Percentiles rank a stretch among this genome's conserved stretches.
phyloP scores from a whole-genome alignment of 2,888 invertebrate genomes.

The Papilio protenor region DNA sequence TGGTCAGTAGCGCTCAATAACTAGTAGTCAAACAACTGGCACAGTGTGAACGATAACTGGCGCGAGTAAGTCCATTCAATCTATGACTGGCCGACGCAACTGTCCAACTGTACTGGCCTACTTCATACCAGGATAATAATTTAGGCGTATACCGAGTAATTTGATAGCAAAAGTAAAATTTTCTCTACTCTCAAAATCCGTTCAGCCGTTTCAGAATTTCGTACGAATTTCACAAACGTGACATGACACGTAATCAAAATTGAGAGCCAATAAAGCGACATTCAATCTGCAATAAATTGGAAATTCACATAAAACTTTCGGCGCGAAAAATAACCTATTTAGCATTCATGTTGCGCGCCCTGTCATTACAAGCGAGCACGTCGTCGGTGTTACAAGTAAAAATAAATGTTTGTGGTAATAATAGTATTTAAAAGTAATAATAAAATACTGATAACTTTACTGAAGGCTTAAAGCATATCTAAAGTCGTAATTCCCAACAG shows the following conservation, averaged over 20 bases:
- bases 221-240: slow-evolving; percentile 27
- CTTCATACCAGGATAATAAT: too few relatives aligned
- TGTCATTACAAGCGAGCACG: slow-evolving; percentile 50
- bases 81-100: too few relatives aligned
- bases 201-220: neutral
- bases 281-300: slow-evolving; percentile 61
- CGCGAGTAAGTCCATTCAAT: too few relatives aligned
- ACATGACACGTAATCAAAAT: slow-evolving; percentile 52
- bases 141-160: too few relatives aligned
- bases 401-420: slow-evolving; percentile 23
- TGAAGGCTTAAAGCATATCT: neutral
- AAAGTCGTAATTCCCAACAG: neutral
- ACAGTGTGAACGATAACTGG: too few relatives aligned
- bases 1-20: too few relatives aligned
- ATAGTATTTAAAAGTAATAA: slow-evolving; percentile 29
- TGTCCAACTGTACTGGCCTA: too few relatives aligned
- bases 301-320: slow-evolving; percentile 55
- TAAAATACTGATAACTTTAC: slow-evolving; percentile 17
- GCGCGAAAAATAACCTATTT: slow-evolving; percentile 56
- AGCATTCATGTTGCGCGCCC: slow-evolving; percentile 64
- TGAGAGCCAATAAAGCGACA: slow-evolving; percentile 60
- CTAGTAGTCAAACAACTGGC: too few relatives aligned
- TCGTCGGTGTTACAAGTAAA: slow-evolving; percentile 33
- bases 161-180: too few relatives aligned
- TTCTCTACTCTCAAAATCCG: neutral